Conservation (phyloP, 2,888 invertebrate genomes). For the Acrobasis suavella region DNA sequence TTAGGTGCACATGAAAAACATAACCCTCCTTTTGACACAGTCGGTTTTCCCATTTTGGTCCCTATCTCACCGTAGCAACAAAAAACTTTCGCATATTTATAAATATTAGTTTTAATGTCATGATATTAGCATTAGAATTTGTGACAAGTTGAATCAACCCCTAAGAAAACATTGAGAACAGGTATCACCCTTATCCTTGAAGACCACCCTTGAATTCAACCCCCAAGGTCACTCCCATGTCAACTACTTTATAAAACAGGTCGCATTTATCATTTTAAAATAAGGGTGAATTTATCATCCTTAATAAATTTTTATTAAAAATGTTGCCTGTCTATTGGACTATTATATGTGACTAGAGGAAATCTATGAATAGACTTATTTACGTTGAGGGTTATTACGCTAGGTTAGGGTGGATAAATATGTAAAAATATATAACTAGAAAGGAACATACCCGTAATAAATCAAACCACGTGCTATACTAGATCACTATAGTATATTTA, state of each 20-base stretch:
- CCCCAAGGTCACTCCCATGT: slow-evolving; percentile 24
- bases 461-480: too few relatives aligned
- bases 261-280: slow-evolving; percentile 4
- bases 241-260: slow-evolving; percentile 20
- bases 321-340: slow-evolving; percentile 12
- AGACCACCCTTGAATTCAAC: slow-evolving; percentile 2
- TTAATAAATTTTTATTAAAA: background rate
- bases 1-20: background rate
- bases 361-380: background rate
- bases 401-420: too few relatives aligned
- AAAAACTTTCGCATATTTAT: background rate
- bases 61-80: background rate
- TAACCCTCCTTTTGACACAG: too few relatives aligned
- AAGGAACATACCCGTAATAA: too few relatives aligned
- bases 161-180: slow-evolving; percentile 10
- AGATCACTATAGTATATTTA: too few relatives aligned
- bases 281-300: slow-evolving; percentile 20
- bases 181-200: slow-evolving; percentile 12
- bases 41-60: background rate
- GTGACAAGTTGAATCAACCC: background rate
- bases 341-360: background rate
- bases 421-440: too few relatives aligned
- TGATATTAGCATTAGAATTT: slow-evolving; percentile 5
- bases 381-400: too few relatives aligned
- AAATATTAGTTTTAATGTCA: background rate